Evolutionary conservation across 2,888 invertebrate genomes (phyloP).

Genomic region (Magallana nippona): DNA sequence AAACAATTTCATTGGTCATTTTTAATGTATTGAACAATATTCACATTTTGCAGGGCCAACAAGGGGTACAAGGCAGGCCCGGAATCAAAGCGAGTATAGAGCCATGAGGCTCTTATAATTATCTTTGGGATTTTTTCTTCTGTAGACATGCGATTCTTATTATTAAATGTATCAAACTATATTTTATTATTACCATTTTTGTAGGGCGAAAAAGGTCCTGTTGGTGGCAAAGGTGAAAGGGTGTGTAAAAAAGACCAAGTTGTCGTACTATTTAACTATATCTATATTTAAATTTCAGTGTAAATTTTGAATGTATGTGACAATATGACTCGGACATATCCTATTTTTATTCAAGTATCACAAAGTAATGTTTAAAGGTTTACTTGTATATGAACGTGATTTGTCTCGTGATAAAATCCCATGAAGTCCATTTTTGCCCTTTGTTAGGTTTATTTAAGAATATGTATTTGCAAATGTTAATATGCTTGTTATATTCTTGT

Average conservation of each 20-base stretch:
- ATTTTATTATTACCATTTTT: slow-evolving; percentile 35
- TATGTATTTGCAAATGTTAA: background rate
- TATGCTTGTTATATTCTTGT: too few relatives aligned
- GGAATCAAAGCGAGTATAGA: slow-evolving; percentile 82
- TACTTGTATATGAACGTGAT: too few relatives aligned
- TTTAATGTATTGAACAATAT: background rate
- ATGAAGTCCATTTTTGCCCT: background rate
- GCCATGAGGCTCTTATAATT: background rate
- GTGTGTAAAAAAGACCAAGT: slow-evolving; percentile 82
- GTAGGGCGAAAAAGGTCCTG: slow-evolving; percentile 89
- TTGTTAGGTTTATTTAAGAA: too few relatives aligned
- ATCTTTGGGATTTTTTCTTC: too few relatives aligned
- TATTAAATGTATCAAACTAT: background rate
- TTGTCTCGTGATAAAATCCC: too few relatives aligned
- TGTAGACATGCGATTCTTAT: too few relatives aligned
- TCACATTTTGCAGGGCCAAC: slow-evolving; percentile 68
- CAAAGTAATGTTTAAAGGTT: too few relatives aligned
- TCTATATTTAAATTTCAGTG: too few relatives aligned
- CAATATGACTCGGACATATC: too few relatives aligned
- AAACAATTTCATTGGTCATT: background rate
- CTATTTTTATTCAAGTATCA: too few relatives aligned
- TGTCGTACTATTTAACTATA: too few relatives aligned
- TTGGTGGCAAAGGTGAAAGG: slow-evolving; percentile 90
- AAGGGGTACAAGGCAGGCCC: slow-evolving; percentile 75
- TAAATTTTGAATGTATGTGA: too few relatives aligned